phyloP scores from a whole-genome alignment of 2,888 invertebrate genomes.

The Poecilus cupreus region DNA sequence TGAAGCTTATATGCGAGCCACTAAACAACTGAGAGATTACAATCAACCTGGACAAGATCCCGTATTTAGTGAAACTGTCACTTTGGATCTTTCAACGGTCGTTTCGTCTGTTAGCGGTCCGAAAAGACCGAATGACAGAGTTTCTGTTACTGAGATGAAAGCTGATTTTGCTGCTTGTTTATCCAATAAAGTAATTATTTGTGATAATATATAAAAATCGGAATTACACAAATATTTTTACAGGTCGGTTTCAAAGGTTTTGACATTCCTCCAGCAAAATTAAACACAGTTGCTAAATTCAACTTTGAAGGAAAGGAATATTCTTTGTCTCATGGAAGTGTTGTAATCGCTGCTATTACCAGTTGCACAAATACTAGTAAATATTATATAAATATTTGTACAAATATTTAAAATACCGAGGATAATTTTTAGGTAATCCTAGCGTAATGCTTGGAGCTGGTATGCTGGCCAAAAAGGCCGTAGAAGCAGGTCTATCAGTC shows the following conservation, averaged over 20 bases:
- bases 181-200: conserved; percentile 88
- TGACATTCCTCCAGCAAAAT: conserved; percentile 82
- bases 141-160: conserved; percentile 93
- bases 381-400: conserved; percentile 15
- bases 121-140: conserved; percentile 97
- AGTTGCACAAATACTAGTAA: conserved; percentile 96
- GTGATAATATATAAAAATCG: not conserved
- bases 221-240: conserved; percentile 62
- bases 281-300: conserved; percentile 82
- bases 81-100: conserved; percentile 90
- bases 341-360: conserved; percentile 98
- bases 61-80: conserved; percentile 87
- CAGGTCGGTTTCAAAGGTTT: conserved; percentile 96
- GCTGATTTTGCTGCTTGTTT: conserved; percentile 90
- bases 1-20: conserved; percentile 87
- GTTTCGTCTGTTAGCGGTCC: conserved; percentile 98
- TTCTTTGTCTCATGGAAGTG: conserved; percentile 89
- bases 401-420: not conserved
- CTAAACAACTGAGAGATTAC: conserved; percentile 90
- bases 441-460: conserved; percentile 98
- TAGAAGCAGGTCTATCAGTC: conserved; percentile 91
- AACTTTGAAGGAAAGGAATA: conserved; percentile 88
- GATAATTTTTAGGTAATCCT: conserved; percentile 78
- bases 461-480: conserved; percentile 94
- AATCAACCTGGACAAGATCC: conserved; percentile 86